Conservation (phyloP, 2,888 invertebrate species). For the Drosophila prolongata region DNA sequence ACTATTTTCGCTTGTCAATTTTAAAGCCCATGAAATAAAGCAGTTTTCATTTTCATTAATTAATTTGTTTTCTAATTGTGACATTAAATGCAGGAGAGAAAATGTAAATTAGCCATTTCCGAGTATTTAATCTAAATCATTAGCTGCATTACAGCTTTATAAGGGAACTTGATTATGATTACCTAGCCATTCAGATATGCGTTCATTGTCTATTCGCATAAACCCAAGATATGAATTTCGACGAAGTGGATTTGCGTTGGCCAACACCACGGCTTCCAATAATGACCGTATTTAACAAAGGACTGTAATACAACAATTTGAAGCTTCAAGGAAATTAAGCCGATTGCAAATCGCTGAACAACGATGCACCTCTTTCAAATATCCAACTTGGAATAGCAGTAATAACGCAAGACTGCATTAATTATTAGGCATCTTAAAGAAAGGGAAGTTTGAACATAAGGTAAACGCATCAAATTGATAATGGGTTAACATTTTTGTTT, state of each 20-base stretch:
- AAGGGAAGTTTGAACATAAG: too few species aligned
- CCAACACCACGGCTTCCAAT: background rate
- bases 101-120: background rate
- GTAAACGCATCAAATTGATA: too few species aligned
- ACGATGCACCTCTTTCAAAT: background rate
- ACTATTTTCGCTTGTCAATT: too few species aligned
- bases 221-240: background rate
- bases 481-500: too few species aligned
- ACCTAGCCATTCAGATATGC: background rate
- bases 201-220: conserved; percentile 2
- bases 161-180: background rate
- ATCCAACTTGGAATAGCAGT: background rate
- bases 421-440: too few species aligned
- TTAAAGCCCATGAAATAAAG: too few species aligned
- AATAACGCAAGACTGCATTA: background rate
- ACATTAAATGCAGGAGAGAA: too few species aligned
- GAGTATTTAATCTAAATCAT: background rate
- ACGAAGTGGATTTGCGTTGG: background rate
- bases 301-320: background rate
- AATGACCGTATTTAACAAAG: background rate
- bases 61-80: too few species aligned
- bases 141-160: background rate
- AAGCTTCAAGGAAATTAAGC: background rate
- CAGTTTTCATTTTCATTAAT: too few species aligned
- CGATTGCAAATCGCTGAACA: background rate